Evolutionary conservation across 2,797 vertebrate species (phyloP).

Genomic region (Mergus octosetaceus): DNA sequence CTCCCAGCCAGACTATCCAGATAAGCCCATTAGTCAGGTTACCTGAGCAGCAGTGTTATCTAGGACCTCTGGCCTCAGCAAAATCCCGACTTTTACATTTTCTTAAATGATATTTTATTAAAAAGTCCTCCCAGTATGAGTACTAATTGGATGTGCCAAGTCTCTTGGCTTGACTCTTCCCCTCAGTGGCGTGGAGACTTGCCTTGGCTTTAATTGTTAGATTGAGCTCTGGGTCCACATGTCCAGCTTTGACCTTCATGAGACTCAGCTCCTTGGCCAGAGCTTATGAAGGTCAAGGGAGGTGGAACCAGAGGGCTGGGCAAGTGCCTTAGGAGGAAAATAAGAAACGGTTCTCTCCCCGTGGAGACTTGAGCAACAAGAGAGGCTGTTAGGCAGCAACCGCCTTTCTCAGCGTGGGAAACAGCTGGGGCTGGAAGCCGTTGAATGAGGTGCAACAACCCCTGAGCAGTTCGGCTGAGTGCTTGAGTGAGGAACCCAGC

Average conservation of each 20-base stretch:
- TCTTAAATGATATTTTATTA: constrained; percentile 13
- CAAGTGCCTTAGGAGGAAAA: background rate
- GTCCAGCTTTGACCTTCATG: background rate
- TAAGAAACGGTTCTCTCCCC: background rate
- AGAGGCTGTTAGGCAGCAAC: background rate
- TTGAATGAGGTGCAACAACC: background rate
- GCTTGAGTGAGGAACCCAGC: background rate
- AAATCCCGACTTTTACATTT: constrained; percentile 28
- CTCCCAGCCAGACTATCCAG: background rate
- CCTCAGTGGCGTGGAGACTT: background rate
- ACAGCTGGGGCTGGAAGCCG: background rate
- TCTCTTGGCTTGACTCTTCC: background rate
- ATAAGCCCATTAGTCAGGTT: constrained; percentile 44
- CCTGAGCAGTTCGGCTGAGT: background rate
- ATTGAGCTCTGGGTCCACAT: background rate
- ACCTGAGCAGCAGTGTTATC: constrained; percentile 6
- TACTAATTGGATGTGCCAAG: background rate
- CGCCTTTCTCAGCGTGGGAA: background rate
- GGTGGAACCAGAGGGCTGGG: background rate
- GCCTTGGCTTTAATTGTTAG: background rate
- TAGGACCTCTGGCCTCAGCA: constrained; percentile 2
- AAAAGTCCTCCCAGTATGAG: background rate
- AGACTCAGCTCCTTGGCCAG: rapidly evolving
- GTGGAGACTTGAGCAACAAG: background rate
- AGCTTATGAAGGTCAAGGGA: background rate